Conservation (phyloP, 2,888 invertebrate species). For the Leucophenga maculata region DNA sequence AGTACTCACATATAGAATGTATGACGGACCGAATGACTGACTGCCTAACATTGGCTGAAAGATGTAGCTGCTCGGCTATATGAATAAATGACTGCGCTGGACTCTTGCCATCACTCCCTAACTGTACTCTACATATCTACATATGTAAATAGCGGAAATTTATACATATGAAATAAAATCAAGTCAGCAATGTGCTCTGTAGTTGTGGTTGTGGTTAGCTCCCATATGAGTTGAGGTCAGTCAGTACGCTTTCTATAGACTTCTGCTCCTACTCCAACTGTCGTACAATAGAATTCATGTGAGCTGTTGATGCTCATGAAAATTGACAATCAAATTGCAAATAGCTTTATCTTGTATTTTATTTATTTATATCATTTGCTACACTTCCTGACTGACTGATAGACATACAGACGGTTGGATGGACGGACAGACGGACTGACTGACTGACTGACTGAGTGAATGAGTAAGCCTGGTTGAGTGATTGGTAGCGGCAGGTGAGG, state of each 20-base stretch:
- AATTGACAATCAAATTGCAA: constrained; percentile 68
- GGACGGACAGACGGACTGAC: background rate
- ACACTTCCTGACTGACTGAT: constrained; percentile 58
- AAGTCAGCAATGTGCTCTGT: too few species aligned
- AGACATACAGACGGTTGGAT: constrained; percentile 36
- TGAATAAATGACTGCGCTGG: too few species aligned
- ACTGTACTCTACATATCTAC: background rate
- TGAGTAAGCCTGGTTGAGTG: background rate
- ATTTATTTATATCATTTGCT: constrained; percentile 67
- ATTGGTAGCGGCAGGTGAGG: background rate
- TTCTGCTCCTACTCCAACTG: background rate
- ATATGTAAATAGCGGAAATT: constrained; percentile 23
- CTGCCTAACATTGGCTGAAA: background rate
- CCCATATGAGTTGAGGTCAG: constrained; percentile 44
- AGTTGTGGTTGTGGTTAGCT: too few species aligned
- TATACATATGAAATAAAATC: background rate
- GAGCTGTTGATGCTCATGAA: constrained; percentile 48
- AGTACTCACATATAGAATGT: constrained; percentile 43
- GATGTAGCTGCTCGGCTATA: background rate
- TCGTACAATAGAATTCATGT: background rate
- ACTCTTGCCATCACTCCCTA: background rate
- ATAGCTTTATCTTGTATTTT: constrained; percentile 68
- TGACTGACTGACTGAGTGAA: background rate
- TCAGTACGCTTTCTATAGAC: constrained; percentile 22
- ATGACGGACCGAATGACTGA: constrained; percentile 18